A percentile compares a stretch with the other conserved stretches of the same genome.
Evolutionary conservation across 2,888 invertebrate species (phyloP).

Genomic region (Nephrotoma guestfalica): DNA sequence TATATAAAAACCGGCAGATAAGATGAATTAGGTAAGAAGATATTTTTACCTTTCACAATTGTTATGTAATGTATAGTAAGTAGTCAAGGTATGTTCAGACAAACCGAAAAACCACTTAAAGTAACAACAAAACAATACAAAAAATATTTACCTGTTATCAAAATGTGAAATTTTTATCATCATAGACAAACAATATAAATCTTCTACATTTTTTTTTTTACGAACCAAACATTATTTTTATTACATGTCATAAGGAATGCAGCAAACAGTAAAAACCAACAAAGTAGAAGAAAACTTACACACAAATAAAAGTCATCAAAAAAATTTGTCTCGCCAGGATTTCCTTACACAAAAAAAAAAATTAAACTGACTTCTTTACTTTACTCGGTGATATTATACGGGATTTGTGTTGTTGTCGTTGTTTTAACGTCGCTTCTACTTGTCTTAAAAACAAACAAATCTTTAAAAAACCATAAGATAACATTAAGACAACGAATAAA

Average conservation of each 20-base stretch:
- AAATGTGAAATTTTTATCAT: not conserved
- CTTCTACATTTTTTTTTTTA: not conserved
- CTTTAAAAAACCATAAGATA: not conserved
- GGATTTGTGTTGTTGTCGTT: not conserved
- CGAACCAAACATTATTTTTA: not conserved
- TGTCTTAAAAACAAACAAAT: not conserved
- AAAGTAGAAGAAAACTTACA: not conserved
- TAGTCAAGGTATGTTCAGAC: not conserved
- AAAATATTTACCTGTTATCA: not conserved
- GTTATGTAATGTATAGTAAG: not conserved
- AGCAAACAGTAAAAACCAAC: not conserved
- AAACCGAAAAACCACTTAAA: not conserved
- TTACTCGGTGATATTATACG: not conserved
- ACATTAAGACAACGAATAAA: not conserved
- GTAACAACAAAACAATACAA: not conserved
- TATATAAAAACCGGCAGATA: not conserved
- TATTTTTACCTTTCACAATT: not conserved
- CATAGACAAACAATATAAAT: not conserved
- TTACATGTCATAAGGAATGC: not conserved
- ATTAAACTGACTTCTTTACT: not conserved
- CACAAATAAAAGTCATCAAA: not conserved
- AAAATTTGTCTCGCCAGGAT: not conserved
- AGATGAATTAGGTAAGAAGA: not conserved
- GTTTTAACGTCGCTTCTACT: not conserved
- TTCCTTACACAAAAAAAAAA: not conserved